Evolutionary conservation across 2,797 vertebrate genomes (phyloP), one percentile per base, ranked within the genome.

Genomic region (Clarias platycephalus): DNA sequence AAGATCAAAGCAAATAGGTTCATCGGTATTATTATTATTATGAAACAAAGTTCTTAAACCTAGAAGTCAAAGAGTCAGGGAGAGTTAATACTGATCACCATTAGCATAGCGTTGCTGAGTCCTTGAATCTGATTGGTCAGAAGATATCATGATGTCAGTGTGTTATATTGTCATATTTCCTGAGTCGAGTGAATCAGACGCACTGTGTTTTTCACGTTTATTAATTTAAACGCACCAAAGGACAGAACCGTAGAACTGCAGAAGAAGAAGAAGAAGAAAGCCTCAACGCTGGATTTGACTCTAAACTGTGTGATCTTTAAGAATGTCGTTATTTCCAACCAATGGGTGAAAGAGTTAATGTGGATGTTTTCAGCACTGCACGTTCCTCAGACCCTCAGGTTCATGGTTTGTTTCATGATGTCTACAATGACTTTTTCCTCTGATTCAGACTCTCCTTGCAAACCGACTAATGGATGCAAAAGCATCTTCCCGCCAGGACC

Each of bases 1-100:
- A 40, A n/a, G 12, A 79, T 79, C 34, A 64, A 28, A 80, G 62
- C 78, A 31, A 31, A 80, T 66, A 62, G 60, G 15, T 40, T 37
- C 10, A 26, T 13, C 24, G 0, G n/a, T 37, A 60, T 77, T 37
- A 34, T 76, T 34, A 67, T 67, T 18, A 34, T 67, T 2, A 66
- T 67, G 24, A 62, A 15, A 15, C 31, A 67, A 1, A 9, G 66
- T 37, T n/a, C 8, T 28, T n/a, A 74, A 26, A 16, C 53, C 40
- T n/a, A 74, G 44, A 74, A 7, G 37, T 53, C 71, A 53, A 53
- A 53, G 49, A 53, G 12, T 53, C 49, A 18, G n/a, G 2, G n/a
- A 40, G 34, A n/a, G 18, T 74, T 55, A 28, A 53, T 18, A 18
- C 44, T 53, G 18, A n/a, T 49, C 40, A 26, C 24, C 49, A 13